Evolutionary conservation across 2,113 vertebrate species (phyloP), one percentile per base, ranked within the genome.

Genomic region (Chaetodon auriga): DNA sequence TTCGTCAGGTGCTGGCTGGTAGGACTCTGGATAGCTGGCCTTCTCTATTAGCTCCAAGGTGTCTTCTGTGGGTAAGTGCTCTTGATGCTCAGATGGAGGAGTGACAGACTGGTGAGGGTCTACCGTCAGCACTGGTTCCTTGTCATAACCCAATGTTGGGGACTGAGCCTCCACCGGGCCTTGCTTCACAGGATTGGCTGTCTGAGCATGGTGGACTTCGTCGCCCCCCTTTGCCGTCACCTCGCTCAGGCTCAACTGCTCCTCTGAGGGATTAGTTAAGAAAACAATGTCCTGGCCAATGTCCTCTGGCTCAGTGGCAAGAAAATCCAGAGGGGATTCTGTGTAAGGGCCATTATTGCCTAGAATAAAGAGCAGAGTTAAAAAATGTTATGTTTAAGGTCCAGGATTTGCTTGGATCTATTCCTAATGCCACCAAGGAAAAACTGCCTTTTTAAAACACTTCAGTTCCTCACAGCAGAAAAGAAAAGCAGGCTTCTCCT

Each of bases 131-230:
- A n/a, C 6, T 1, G 19, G 38, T 21, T 71, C 73, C 54, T 69
- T 36, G 16, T 80, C 75, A 54, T 72, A 83, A 14, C n/a, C 30
- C 16, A 12, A 3, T 2, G 62, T 82, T 3, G 51, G 12, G n/a
- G 35, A 19, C 7, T 70, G 51, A 58, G 49, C 53, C 18, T 85
- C 38, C 13, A 48, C 49, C 19, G 65, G 19, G 3, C 6, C 38
- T 14, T 65, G 73, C 41, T 86, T 69, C 2, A 81, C 68, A 11
- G 85, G 77, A 53, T 76, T 84, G 77, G 93, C 92, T 70, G 96
- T 96, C 70, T 96, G 95, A 41, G 94, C 95, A 18, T 92, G 96
- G 36, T 94, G 94, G 61, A 95, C 95, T 86, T 97, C 96, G 10
- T 95, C 91, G 65, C 87, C 88, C 77, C n/a, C 86, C 69, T 74